These are phyloP conservation scores for Leptosomus discolor DNA, from an alignment of 2,113 vertebrate genomes.

Conservation along the genomic window DNA sequence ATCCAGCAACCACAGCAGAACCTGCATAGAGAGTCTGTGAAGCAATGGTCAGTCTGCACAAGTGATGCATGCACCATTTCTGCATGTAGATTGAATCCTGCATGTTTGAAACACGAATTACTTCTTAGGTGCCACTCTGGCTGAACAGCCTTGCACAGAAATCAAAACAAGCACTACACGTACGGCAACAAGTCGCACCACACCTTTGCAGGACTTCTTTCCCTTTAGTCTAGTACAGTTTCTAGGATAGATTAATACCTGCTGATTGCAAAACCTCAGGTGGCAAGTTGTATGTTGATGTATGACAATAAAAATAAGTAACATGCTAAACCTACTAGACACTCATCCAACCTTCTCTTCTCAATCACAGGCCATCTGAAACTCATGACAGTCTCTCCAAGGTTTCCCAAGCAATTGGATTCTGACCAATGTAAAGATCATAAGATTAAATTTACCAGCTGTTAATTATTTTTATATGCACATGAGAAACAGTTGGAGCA, in stretches of 20 bases:
- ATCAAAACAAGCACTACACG: not conserved
- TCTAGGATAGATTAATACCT: not conserved
- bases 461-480: not conserved
- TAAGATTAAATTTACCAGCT: not conserved
- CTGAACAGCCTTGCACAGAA: not conserved
- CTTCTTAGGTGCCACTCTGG: not conserved
- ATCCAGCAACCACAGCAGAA: not conserved
- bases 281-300: not conserved
- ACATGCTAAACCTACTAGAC: not conserved
- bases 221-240: not conserved
- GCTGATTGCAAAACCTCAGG: not conserved
- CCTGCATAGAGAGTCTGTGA: not conserved
- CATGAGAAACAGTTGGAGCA: not conserved
- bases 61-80: not conserved
- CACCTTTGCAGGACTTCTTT: not conserved
- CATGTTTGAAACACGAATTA: not conserved
- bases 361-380: not conserved
- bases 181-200: rapidly evolving
- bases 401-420: not conserved
- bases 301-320: not conserved
- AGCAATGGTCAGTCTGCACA: not conserved
- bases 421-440: not conserved
- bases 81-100: not conserved
- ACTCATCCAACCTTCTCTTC: not conserved
- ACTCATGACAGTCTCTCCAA: not conserved